Percentiles rank a stretch among this genome's conserved stretches.
Conservation (phyloP, 2,113 vertebrate genomes). For the Chaetodon auriga region DNA sequence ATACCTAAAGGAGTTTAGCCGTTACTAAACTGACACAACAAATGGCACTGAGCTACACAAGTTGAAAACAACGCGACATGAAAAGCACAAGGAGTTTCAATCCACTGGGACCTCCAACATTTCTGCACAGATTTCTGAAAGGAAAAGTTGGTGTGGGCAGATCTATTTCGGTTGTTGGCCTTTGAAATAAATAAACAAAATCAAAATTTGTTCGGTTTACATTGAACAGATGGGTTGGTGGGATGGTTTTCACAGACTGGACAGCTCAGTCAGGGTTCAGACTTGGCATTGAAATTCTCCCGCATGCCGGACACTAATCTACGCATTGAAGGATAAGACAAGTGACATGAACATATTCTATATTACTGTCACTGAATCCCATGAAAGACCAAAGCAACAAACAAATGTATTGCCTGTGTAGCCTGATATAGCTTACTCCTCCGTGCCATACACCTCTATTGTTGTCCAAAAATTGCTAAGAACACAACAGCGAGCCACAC, state of each 20-base stretch:
- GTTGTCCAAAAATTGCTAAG: background rate
- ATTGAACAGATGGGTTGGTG: conserved; percentile 1
- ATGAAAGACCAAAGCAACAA: background rate
- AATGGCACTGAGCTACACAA: background rate
- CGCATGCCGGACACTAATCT: background rate
- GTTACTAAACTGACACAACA: background rate
- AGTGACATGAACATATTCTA: background rate
- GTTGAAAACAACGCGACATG: background rate
- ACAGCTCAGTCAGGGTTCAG: background rate
- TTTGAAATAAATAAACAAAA: background rate
- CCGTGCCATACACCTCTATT: background rate
- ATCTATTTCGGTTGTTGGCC: background rate
- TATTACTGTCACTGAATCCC: background rate
- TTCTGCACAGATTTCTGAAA: background rate
- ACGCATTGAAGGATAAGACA: background rate
- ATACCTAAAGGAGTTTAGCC: background rate
- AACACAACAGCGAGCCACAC: background rate
- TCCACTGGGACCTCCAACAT: background rate
- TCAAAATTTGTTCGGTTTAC: background rate
- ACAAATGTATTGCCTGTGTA: background rate
- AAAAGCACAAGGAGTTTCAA: background rate
- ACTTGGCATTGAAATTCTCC: background rate
- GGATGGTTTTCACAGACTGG: background rate
- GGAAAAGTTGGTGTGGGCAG: background rate
- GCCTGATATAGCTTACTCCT: background rate